Conservation (phyloP, 2,888 invertebrate species). For the Luperina nickerlii region DNA sequence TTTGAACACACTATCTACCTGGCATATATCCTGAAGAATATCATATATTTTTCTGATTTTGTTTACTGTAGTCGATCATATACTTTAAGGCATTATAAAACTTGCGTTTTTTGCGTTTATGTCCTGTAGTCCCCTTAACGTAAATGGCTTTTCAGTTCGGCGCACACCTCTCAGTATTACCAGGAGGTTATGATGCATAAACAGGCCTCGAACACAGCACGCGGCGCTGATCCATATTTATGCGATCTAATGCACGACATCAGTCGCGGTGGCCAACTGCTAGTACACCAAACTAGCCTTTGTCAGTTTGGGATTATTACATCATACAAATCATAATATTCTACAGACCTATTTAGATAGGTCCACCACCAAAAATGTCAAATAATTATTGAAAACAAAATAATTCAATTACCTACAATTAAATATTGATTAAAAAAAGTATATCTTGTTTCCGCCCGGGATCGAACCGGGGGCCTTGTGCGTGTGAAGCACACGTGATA, state of each 20-base stretch:
- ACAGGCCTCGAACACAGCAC: slow-evolving; percentile 27
- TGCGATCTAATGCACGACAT: slow-evolving; percentile 67
- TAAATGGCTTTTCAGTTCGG: slow-evolving; percentile 17
- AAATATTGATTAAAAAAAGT: background rate
- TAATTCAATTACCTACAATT: background rate
- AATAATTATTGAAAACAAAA: slow-evolving; percentile 1
- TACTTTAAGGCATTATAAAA: too few relatives aligned
- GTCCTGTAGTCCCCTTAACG: background rate
- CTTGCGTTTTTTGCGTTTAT: too few relatives aligned
- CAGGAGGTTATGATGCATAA: slow-evolving; percentile 46
- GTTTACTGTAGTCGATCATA: too few relatives aligned
- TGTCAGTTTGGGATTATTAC: slow-evolving; percentile 1
- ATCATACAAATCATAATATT: background rate
- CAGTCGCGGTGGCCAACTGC: slow-evolving; percentile 27
- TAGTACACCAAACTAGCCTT: slow-evolving; percentile 6
- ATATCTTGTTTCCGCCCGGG: slow-evolving; percentile 91
- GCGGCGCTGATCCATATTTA: slow-evolving; percentile 66
- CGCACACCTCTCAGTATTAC: slow-evolving; percentile 34
- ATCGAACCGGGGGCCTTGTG: slow-evolving; percentile 93
- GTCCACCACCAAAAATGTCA: background rate
- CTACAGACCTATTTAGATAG: background rate
- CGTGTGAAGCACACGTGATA: slow-evolving; percentile 95
- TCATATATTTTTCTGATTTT: too few relatives aligned
- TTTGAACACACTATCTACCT: too few relatives aligned
- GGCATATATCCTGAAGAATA: too few relatives aligned